These are phyloP conservation scores for Proterorhinus semilunaris DNA, from an alignment of 2,113 vertebrate genomes.

Conservation along the genomic window DNA sequence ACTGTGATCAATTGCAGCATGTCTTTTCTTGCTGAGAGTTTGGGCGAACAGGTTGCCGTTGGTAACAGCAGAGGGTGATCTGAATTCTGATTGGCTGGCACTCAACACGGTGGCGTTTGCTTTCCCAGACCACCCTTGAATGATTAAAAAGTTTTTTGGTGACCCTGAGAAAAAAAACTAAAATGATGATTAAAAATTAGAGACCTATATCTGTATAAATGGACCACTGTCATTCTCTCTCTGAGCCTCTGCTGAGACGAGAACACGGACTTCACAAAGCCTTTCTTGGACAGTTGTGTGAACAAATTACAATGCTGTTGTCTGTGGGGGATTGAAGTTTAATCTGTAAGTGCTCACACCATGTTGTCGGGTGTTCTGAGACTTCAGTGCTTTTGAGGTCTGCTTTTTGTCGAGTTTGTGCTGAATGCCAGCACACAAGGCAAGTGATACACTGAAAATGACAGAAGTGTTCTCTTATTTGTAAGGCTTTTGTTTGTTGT, in stretches of 20 bases:
- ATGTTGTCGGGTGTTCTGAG: too few relatives aligned
- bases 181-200: too few relatives aligned
- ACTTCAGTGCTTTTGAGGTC: neutral
- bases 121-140: constrained; percentile 39
- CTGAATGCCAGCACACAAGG: neutral
- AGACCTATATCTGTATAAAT: too few relatives aligned
- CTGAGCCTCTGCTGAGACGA: constrained; percentile 40
- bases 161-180: constrained; percentile 41
- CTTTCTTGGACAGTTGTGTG: constrained; percentile 48
- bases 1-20: constrained; percentile 54
- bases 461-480: neutral
- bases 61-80: constrained; percentile 65
- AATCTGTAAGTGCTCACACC: too few relatives aligned
- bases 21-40: constrained; percentile 64
- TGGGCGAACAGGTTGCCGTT: constrained; percentile 70
- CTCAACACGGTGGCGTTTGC: constrained; percentile 58
- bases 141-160: neutral
- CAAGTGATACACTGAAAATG: neutral
- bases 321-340: constrained; percentile 20
- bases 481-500: too few relatives aligned
- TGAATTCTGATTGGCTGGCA: constrained; percentile 66
- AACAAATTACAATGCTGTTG: constrained; percentile 27
- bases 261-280: constrained; percentile 60
- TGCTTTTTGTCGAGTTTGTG: neutral
- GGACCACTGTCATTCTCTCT: constrained; percentile 4